phyloP scores from a whole-genome alignment of 92 coral and sea anemone species.

The Paragorgia papillata region DNA sequence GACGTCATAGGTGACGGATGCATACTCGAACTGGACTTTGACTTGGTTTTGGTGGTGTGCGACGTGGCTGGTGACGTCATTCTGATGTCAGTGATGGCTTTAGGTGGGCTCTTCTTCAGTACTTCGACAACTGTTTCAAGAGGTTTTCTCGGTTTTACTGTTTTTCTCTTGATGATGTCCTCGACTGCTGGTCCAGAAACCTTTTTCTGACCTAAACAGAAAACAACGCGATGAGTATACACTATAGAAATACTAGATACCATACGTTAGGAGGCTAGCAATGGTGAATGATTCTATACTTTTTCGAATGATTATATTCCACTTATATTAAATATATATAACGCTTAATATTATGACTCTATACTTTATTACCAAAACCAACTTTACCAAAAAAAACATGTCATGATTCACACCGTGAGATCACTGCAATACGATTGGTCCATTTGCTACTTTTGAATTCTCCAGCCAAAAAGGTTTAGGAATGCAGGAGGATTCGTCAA shows the following conservation, averaged over 20 bases:
- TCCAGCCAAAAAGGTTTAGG: no score
- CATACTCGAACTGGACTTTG: conserved; percentile 55
- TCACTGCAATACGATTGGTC: no score
- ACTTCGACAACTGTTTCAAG: conserved; percentile 79
- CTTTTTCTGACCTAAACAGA: conserved; percentile 69
- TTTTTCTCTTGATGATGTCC: conserved; percentile 71
- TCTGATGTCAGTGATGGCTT: conserved; percentile 38
- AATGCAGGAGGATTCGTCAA: no score
- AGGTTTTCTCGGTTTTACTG: conserved; percentile 70
- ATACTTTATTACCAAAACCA: no score
- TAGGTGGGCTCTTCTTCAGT: conserved; percentile 81
- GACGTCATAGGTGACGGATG: conserved; percentile 87
- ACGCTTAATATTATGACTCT: no score
- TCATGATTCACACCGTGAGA: no score
- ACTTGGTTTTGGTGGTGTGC: conserved; percentile 70
- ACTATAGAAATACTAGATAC: background rate
- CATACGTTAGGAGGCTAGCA: background rate
- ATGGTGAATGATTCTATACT: background rate
- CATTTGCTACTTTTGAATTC: no score
- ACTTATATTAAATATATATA: no score
- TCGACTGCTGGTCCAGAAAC: conserved; percentile 65
- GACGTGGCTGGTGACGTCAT: conserved; percentile 43
- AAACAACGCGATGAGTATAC: background rate
- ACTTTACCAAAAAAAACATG: no score
- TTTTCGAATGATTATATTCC: no score